phyloP scores from a whole-genome alignment of 2,888 invertebrate genomes.

The Pristionchus exspectatus region DNA sequence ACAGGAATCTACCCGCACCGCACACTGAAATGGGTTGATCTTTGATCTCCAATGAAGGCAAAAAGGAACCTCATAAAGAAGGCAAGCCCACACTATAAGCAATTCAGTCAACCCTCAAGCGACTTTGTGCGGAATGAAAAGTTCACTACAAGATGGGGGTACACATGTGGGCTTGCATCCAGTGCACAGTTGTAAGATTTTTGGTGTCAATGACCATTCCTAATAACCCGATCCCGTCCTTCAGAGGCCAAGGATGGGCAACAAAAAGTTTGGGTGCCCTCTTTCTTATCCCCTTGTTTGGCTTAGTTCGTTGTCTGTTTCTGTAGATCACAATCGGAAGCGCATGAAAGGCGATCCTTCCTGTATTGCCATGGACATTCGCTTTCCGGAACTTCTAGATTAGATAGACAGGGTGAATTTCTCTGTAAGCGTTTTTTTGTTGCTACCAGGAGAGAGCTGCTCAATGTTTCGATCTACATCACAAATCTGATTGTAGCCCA shows the following conservation, averaged over 20 bases:
- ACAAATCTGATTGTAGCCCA: background rate
- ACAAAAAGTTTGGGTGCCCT: background rate
- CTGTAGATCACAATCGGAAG: background rate
- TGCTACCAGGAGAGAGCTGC: too few species aligned
- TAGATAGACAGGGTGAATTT: too few species aligned
- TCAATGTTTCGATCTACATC: too few species aligned
- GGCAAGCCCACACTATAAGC: too few species aligned
- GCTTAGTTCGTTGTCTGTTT: background rate
- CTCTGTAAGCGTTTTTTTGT: background rate
- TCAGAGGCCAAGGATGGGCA: background rate
- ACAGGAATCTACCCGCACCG: slow-evolving; percentile 75
- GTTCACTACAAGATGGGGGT: background rate
- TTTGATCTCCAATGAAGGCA: background rate
- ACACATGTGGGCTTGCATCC: too few species aligned
- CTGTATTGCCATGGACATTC: background rate
- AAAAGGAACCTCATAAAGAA: background rate
- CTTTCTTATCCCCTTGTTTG: background rate
- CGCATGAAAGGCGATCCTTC: slow-evolving; percentile 2
- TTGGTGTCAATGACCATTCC: background rate
- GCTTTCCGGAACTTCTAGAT: background rate
- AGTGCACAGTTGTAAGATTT: background rate
- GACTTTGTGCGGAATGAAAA: background rate
- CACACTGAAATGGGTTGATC: slow-evolving; percentile 68
- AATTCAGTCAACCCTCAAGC: too few species aligned
- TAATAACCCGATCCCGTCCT: background rate